Conservation (phyloP, 2,797 vertebrate species). For the Eidolon dupreanum region DNA sequence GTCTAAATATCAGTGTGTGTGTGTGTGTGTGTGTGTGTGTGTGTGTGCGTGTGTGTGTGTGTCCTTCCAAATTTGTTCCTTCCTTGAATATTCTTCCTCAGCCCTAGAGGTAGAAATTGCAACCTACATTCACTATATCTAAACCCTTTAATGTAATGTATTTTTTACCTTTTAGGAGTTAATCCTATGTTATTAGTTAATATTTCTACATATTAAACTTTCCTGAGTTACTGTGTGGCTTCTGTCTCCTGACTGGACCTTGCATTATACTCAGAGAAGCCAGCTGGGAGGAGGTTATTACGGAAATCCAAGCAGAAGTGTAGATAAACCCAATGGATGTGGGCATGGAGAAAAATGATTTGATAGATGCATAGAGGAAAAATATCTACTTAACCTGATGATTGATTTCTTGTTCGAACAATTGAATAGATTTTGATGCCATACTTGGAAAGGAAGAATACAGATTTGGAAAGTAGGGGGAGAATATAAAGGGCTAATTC, state of each 20-base stretch:
- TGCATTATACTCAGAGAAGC: neutral
- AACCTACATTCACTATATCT: neutral
- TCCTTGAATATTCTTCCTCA: neutral
- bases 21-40: neutral
- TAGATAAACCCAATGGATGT: neutral
- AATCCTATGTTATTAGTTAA: neutral
- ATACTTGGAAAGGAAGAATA: constrained; percentile 6
- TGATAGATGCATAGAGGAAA: neutral
- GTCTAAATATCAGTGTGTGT: neutral
- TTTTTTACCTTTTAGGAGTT: neutral
- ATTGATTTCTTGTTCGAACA: neutral
- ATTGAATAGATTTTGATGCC: neutral
- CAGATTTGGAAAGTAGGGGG: neutral
- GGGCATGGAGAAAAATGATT: neutral
- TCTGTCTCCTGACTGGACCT: neutral
- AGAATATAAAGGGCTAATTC: neutral
- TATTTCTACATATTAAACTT: neutral
- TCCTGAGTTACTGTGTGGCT: neutral
- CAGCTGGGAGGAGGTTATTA: neutral
- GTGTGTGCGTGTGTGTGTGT: neutral
- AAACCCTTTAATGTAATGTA: neutral
- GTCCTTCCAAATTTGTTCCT: neutral
- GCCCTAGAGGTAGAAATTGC: neutral
- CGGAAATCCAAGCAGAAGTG: neutral
- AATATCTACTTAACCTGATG: neutral